Evolutionary conservation across 2,797 vertebrate genomes (phyloP).

Genomic region (Gila robusta): DNA sequence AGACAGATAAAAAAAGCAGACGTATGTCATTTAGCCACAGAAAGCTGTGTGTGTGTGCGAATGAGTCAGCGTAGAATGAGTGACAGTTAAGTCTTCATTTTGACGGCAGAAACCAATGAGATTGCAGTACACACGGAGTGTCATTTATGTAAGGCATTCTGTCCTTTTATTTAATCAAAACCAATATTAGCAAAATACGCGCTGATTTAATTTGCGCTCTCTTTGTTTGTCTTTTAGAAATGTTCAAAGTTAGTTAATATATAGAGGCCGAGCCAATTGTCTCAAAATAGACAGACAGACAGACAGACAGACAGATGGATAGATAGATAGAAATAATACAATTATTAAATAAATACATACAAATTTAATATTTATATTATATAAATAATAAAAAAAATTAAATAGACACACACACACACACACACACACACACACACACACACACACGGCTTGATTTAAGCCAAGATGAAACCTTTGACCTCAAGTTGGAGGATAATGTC

Average conservation of each 20-base stretch:
- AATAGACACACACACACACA: conserved; percentile 53
- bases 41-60: conserved; percentile 58
- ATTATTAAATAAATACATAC: too few species aligned
- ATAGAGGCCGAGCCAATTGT: background rate
- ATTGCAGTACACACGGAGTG: conserved; percentile 59
- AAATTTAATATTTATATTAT: background rate
- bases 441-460: conserved; percentile 82
- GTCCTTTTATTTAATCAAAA: background rate
- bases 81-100: conserved; percentile 46
- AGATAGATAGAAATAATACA: background rate
- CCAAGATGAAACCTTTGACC: conserved; percentile 86
- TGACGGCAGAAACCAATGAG: conserved; percentile 8
- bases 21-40: conserved; percentile 42
- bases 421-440: conserved; percentile 67
- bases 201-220: conserved; percentile 48
- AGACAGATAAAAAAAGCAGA: conserved; percentile 59
- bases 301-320: too few species aligned
- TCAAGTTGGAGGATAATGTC: conserved; percentile 88
- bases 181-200: background rate
- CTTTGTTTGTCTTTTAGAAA: background rate
- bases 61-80: conserved; percentile 64
- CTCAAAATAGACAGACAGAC: background rate
- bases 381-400: background rate
- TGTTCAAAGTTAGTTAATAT: background rate
- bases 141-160: conserved; percentile 42